Percentiles rank a stretch among this genome's conserved stretches.
These are phyloP conservation scores for Patella ulyssiponensis DNA, from an alignment of 2,888 invertebrate genomes.

Conservation along the genomic window DNA sequence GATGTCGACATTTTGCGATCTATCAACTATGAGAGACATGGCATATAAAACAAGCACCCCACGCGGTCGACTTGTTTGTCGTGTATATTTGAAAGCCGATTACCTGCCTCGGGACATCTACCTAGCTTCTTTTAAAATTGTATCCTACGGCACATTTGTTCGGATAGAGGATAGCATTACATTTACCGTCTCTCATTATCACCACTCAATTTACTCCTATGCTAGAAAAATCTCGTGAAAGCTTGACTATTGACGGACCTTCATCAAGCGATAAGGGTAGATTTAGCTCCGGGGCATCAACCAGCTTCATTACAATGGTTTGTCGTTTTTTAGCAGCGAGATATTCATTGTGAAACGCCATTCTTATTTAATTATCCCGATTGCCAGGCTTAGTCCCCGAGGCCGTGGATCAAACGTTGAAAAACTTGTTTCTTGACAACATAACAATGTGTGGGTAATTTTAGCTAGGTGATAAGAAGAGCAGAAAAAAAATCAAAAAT, in stretches of 20 bases:
- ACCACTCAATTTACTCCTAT: constrained; percentile 17
- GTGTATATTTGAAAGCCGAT: constrained; percentile 11
- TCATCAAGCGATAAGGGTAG: constrained; percentile 19
- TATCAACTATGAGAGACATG: too few species aligned
- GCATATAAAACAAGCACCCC: neutral
- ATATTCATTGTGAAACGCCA: constrained; percentile 35
- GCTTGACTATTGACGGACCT: neutral
- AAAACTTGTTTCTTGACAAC: constrained; percentile 26
- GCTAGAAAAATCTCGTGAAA: constrained; percentile 13
- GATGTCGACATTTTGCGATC: too few species aligned
- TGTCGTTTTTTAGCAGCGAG: constrained; percentile 20
- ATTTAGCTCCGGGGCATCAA: constrained; percentile 11
- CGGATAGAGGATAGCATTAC: constrained; percentile 21
- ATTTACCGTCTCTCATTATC: constrained; percentile 24
- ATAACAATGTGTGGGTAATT: constrained; percentile 29
- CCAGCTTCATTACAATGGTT: constrained; percentile 24
- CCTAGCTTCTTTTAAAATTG: constrained; percentile 20
- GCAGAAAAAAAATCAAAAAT: constrained; percentile 1
- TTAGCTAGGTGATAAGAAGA: constrained; percentile 16
- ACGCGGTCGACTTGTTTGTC: constrained; percentile 13
- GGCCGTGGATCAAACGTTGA: constrained; percentile 38
- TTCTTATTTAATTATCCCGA: constrained; percentile 43
- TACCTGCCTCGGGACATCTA: constrained; percentile 13
- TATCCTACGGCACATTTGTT: constrained; percentile 13
- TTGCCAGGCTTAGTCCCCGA: constrained; percentile 27